Conservation (phyloP, 2,888 invertebrate genomes). For the Ptilodon capucinus region DNA sequence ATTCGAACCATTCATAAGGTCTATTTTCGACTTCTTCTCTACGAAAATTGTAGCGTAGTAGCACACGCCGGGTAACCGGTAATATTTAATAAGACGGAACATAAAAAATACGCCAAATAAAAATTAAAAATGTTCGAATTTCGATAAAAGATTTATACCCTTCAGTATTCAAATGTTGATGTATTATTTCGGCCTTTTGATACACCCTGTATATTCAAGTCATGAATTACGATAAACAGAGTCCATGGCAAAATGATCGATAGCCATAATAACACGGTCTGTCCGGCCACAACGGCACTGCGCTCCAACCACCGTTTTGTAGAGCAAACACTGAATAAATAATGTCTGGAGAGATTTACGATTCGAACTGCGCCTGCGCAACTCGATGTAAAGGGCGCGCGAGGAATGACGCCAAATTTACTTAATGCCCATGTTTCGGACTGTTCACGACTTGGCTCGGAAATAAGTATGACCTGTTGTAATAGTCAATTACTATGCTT, state of each 20-base stretch:
- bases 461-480: neutral
- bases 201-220: too few relatives aligned
- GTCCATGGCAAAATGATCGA: neutral
- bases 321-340: constrained; percentile 35
- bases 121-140: too few relatives aligned
- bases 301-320: constrained; percentile 13
- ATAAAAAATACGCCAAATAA: too few relatives aligned
- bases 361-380: constrained; percentile 9
- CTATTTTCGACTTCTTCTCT: too few relatives aligned
- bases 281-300: constrained; percentile 5
- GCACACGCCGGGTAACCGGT: too few relatives aligned
- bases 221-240: neutral
- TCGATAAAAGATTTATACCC: too few relatives aligned
- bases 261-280: neutral
- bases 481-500: neutral
- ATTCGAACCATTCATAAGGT: too few relatives aligned
- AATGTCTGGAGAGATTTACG: constrained; percentile 27
- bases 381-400: neutral
- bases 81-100: too few relatives aligned
- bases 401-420: neutral
- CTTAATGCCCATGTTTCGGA: neutral
- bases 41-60: too few relatives aligned
- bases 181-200: too few relatives aligned
- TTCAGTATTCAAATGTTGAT: too few relatives aligned
- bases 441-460: neutral